A percentile compares a stretch with the other conserved stretches of the same genome.
phyloP scores from a whole-genome alignment of 2,797 vertebrate species.

The Pseudocheirus occidentalis region DNA sequence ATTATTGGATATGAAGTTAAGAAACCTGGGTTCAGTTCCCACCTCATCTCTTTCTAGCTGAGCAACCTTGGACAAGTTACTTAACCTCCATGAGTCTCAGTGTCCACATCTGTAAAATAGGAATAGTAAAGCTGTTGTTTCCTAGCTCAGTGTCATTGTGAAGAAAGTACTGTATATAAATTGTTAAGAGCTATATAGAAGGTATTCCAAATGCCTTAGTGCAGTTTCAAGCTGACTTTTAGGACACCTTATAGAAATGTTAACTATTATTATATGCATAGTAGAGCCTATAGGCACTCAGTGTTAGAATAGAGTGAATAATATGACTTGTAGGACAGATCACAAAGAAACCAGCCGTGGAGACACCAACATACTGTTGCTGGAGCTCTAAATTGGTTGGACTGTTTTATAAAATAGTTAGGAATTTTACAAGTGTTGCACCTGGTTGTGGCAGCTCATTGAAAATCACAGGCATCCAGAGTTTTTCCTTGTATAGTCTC shows the following conservation, averaged over 20 bases:
- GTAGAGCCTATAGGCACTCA: not conserved
- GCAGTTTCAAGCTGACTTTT: not conserved
- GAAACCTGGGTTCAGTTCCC: not conserved
- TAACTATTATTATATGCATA: not conserved
- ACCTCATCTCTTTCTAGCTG: not conserved
- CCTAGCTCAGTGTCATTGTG: not conserved
- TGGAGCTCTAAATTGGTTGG: not conserved
- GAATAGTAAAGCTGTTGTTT: not conserved
- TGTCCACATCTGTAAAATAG: not conserved
- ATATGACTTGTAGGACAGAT: not conserved
- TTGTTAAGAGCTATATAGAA: not conserved
- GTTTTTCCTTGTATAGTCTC: not conserved
- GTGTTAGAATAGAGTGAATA: not conserved
- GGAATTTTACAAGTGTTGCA: not conserved
- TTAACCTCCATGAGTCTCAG: not conserved
- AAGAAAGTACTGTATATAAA: not conserved
- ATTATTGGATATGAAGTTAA: not conserved
- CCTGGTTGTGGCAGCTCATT: not conserved
- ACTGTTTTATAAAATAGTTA: not conserved
- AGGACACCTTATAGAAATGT: not conserved
- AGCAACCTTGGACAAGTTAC: not conserved
- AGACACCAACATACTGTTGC: not conserved
- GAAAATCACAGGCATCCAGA: not conserved
- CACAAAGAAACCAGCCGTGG: not conserved
- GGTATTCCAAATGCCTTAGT: not conserved